Percentiles rank a stretch among this genome's conserved stretches.
phyloP scores from a whole-genome alignment of 2,888 invertebrate species.

The Ormyrus rosae region DNA sequence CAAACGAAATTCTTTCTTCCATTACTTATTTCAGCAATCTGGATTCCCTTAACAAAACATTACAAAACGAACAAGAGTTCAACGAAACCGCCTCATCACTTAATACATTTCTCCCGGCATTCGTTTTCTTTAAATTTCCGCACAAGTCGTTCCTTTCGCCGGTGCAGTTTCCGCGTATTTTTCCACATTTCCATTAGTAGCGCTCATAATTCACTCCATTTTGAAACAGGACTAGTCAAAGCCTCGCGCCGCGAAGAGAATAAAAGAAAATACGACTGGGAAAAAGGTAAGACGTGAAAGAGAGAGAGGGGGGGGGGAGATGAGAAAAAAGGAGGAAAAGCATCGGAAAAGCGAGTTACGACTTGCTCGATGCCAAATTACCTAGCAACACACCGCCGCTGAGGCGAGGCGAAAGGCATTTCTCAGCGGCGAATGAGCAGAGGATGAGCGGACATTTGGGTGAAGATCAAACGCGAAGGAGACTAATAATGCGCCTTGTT shows the following conservation, averaged over 20 bases:
- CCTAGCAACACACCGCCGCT: background rate
- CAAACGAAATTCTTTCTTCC: background rate
- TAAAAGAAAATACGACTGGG: background rate
- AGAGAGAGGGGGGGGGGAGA: background rate
- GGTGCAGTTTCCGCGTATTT: no score
- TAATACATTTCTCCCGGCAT: background rate
- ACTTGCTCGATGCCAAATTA: conserved; percentile 37
- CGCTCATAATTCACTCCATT: conserved; percentile 33
- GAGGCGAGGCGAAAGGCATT: background rate
- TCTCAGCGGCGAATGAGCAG: background rate
- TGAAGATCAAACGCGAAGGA: conserved; percentile 26
- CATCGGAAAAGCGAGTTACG: conserved; percentile 1
- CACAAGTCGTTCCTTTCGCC: no score
- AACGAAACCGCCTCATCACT: background rate
- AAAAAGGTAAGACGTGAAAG: background rate
- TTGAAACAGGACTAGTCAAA: conserved; percentile 5
- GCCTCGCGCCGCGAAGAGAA: background rate
- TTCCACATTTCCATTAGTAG: background rate
- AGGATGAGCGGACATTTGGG: conserved; percentile 23
- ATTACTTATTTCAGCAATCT: background rate
- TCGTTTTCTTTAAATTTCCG: background rate
- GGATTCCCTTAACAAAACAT: background rate
- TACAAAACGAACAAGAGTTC: background rate
- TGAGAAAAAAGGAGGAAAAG: background rate
- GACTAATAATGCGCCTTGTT: conserved; percentile 34